Conservation (phyloP, 2,113 vertebrate genomes). For the Microtus oregoni region DNA sequence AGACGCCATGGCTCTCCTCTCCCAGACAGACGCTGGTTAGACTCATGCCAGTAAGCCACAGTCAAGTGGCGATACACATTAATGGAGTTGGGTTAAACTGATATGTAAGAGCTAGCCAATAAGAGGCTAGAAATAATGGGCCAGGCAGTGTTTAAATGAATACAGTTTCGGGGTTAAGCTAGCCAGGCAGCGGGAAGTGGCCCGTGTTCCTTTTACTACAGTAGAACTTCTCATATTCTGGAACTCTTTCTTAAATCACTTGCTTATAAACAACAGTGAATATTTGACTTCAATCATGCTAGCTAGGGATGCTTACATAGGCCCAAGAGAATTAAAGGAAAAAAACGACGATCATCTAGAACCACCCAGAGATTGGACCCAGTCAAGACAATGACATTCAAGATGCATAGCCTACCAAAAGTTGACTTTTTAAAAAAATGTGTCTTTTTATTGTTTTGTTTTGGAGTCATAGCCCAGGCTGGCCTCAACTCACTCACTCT, state of each 20-base stretch:
- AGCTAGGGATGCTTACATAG: not conserved
- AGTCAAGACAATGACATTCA: not conserved
- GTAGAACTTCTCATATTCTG: not conserved
- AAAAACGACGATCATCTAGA: not conserved
- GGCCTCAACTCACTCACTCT: not conserved
- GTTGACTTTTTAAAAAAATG: not conserved
- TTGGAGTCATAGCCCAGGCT: not conserved
- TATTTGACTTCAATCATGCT: not conserved
- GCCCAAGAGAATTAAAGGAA: not conserved
- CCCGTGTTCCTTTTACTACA: no score
- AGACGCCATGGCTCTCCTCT: no score
- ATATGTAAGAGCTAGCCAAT: no score
- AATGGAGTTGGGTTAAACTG: no score
- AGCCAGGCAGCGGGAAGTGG: no score
- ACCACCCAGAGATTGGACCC: not conserved
- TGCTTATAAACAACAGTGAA: not conserved
- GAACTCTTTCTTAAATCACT: not conserved
- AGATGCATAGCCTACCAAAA: not conserved
- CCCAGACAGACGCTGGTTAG: no score
- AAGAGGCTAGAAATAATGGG: no score
- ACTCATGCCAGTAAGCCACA: no score
- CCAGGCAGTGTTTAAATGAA: no score
- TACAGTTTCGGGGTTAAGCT: no score
- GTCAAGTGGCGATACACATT: no score
- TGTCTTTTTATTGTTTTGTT: not conserved